Evolutionary conservation across 2,113 vertebrate genomes (phyloP).

Genomic region (Cacatua alba): DNA sequence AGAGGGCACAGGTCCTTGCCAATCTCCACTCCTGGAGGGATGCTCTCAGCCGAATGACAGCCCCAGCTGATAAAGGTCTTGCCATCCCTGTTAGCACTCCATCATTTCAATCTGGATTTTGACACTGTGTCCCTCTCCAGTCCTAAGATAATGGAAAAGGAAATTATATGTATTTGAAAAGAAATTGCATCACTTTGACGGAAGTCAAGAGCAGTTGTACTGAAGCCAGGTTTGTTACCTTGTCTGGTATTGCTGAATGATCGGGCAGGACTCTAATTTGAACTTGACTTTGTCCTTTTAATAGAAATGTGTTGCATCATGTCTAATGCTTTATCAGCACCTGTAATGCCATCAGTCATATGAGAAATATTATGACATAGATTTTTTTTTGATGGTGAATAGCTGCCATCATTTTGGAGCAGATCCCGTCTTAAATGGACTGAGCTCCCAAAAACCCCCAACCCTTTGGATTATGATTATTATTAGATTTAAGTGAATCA

Average conservation of each 20-base stretch:
- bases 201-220: neutral
- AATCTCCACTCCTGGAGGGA: neutral
- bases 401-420: neutral
- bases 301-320: neutral
- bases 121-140: neutral
- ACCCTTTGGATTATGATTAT: neutral
- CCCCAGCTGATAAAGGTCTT: neutral
- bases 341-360: neutral
- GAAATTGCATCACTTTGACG: neutral
- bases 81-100: rapidly evolving
- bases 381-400: neutral
- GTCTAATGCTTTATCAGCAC: neutral
- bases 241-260: rapidly evolving
- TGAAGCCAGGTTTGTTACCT: neutral
- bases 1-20: rapidly evolving
- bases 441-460: neutral
- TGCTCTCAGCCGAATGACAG: rapidly evolving
- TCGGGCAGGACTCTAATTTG: neutral
- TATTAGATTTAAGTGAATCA: neutral
- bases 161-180: constrained; percentile 20
- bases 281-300: constrained; percentile 10
- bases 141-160: neutral
- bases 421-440: neutral
- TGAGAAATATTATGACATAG: neutral
- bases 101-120: neutral